A percentile compares a stretch with the other conserved stretches of the same genome.
phyloP scores from a whole-genome alignment of 2,888 invertebrate genomes.

The Oligia fasciuncula region DNA sequence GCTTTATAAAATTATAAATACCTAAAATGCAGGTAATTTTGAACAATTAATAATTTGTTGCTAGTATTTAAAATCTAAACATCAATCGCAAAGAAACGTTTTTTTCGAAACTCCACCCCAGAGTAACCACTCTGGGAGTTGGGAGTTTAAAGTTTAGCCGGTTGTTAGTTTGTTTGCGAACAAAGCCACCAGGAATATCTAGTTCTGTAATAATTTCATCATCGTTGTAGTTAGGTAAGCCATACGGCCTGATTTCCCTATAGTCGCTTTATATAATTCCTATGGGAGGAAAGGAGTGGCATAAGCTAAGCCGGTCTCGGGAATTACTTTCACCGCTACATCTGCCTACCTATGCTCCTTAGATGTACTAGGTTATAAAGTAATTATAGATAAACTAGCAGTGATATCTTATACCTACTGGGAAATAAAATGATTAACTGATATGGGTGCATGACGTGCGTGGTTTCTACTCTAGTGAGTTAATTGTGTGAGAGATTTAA shows the following conservation, averaged over 20 bases:
- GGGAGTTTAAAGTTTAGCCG: not conserved
- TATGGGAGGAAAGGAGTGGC: slow-evolving; percentile 33
- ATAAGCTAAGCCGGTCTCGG: slow-evolving; percentile 23
- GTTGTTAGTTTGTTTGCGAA: slow-evolving; percentile 1
- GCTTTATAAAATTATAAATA: not conserved
- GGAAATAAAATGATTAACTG: not conserved
- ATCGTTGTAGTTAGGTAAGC: slow-evolving; percentile 19
- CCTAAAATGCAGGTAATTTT: not conserved
- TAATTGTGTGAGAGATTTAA: not conserved
- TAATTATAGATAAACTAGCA: not conserved
- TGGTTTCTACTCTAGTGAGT: not conserved
- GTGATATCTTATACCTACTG: not conserved
- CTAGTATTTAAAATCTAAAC: not conserved
- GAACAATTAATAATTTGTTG: not conserved
- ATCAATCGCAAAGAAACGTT: too few relatives aligned
- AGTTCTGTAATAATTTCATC: slow-evolving; percentile 29
- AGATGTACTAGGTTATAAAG: not conserved
- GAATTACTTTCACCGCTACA: slow-evolving; percentile 27
- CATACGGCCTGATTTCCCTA: slow-evolving; percentile 39
- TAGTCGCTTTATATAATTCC: slow-evolving; percentile 39
- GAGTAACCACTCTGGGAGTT: not conserved
- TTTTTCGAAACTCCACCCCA: not conserved
- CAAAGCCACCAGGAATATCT: not conserved
- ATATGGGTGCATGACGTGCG: not conserved
- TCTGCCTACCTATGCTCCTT: not conserved